Evolutionary conservation across 2,113 vertebrate genomes (phyloP).

Genomic region (Empidonax alnorum): DNA sequence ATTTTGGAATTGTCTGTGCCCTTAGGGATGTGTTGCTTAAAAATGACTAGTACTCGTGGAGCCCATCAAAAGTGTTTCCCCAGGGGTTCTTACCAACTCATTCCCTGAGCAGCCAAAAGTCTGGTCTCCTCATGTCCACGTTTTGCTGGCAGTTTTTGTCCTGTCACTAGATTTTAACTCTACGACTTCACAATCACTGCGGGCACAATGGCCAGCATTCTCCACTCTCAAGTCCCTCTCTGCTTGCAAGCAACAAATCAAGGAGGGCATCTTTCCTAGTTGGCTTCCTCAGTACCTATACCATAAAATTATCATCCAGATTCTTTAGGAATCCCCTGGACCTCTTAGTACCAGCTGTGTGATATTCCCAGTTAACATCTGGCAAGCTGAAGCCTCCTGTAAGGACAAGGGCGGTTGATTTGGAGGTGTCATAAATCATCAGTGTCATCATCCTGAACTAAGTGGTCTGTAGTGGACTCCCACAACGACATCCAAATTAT

Average conservation of each 20-base stretch:
- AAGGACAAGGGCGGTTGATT: background rate
- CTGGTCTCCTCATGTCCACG: background rate
- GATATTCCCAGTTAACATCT: background rate
- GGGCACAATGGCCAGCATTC: rapidly evolving
- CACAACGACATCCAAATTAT: background rate
- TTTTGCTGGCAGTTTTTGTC: background rate
- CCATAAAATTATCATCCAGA: background rate
- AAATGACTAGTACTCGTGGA: rapidly evolving
- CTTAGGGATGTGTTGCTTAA: background rate
- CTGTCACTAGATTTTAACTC: background rate
- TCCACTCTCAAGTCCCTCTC: background rate
- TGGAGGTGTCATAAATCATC: background rate
- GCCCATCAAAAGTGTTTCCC: background rate
- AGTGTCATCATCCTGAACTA: background rate
- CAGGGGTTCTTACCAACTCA: background rate
- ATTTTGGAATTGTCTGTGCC: background rate
- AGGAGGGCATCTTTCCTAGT: background rate
- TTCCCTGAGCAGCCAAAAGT: background rate
- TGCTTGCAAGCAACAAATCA: background rate
- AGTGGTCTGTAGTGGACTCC: background rate
- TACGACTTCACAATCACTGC: rapidly evolving
- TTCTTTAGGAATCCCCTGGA: background rate
- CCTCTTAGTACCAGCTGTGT: background rate
- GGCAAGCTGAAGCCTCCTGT: background rate
- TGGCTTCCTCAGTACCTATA: background rate